Evolutionary conservation across 2,797 vertebrate genomes (phyloP), one percentile per base, ranked within the genome.

Genomic region (Poecilia velifera): DNA sequence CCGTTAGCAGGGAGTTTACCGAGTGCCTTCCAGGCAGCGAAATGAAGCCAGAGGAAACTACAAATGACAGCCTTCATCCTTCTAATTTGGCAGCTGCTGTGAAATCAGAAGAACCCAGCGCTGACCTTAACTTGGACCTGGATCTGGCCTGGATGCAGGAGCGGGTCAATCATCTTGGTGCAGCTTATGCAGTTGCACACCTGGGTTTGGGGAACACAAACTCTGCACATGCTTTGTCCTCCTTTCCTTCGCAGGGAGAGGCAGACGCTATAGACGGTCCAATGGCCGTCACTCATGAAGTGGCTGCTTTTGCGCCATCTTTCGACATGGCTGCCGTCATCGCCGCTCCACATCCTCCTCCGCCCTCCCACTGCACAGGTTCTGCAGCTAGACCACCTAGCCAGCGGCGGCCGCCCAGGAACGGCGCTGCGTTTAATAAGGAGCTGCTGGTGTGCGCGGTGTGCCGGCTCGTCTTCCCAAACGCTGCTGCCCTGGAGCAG

Each of bases 101-200:
- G 28, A 81, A 83, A 12, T 86, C 86, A 2, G 91, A 89, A 4
- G 87, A 92, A 66, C 82, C 82, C 0, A 90, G 90, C 31, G 77
- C 88, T 0, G 94, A 94, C 6, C 85, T 88, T 80, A 86, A 82
- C 73, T 78, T 94, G 82, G 93, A 90, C 74, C 84, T 93, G 76
- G 94, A 95, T 71, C 81, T 95, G 82, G 89, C 91, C 73, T 92
- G 90, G 88, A 94, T 94, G 93, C 94, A 94, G 86, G 93, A 95
- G 87, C 80, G 93, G 18, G 90, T 94, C 73, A 88, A 91, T 46
- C 94, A 94, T 64, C 89, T 94, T 39, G 94, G 94, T 9, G 91
- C 94, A 20, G 90, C 90, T 0, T 94, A 92, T 20, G 91, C 93
- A 3, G 93, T 92, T 1, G 93, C 93, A 13, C 93, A 94, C 75